These are phyloP conservation scores for Cryptosula pallasiana DNA, from an alignment of 2,888 invertebrate species.

Conservation along the genomic window DNA sequence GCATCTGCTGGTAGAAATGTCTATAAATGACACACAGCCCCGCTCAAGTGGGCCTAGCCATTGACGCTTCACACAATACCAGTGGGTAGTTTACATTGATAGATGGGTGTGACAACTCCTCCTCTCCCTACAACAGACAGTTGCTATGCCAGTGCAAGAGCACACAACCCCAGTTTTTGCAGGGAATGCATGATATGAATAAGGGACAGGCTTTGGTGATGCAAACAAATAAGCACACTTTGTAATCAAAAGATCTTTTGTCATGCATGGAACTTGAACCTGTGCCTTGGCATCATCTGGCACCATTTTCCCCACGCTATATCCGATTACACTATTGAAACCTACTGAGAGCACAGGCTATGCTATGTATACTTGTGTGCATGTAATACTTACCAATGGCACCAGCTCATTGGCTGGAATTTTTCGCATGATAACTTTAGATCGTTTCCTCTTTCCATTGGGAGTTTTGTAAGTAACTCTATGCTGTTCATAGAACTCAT, in stretches of 20 bases:
- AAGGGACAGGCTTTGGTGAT: no score
- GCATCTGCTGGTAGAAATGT: neutral
- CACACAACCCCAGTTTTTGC: no score
- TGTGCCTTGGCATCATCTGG: no score
- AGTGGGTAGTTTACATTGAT: slow-evolving; percentile 15
- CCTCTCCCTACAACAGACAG: neutral
- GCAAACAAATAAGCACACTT: no score
- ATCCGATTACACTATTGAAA: no score
- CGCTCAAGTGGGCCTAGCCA: neutral
- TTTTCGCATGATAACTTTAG: slow-evolving; percentile 4
- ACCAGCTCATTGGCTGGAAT: neutral
- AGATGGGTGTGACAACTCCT: slow-evolving; percentile 8
- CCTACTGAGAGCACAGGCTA: no score
- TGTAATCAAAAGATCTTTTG: no score
- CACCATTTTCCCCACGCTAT: no score
- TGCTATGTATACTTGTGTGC: neutral
- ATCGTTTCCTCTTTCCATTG: neutral
- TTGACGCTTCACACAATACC: slow-evolving; percentile 12
- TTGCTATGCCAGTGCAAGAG: no score
- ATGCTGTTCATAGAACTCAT: slow-evolving; percentile 56
- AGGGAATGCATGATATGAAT: no score
- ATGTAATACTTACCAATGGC: slow-evolving; percentile 1
- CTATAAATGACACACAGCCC: neutral
- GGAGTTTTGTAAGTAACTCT: neutral
- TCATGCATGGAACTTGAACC: no score